Evolutionary conservation across 2,888 invertebrate species (phyloP).

Genomic region (Falcaria lacertinaria): DNA sequence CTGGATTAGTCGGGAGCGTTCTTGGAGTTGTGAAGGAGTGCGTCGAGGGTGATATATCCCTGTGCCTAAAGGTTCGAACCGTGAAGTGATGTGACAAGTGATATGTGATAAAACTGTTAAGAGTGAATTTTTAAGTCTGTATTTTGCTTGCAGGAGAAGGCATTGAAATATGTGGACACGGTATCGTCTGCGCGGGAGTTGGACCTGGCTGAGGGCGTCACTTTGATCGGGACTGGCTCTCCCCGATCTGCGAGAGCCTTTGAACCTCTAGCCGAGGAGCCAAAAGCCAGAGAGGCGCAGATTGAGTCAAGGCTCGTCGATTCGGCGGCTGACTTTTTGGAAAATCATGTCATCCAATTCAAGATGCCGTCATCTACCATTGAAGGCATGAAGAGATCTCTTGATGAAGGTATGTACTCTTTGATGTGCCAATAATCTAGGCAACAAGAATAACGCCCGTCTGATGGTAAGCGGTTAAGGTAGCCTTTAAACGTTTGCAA

Average conservation of each 20-base stretch:
- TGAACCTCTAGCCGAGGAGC: conserved; percentile 85
- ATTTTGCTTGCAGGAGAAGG: conserved; percentile 83
- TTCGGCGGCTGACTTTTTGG: conserved; percentile 86
- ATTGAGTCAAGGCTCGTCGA: conserved; percentile 88
- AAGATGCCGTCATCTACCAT: conserved; percentile 86
- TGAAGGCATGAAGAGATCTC: conserved; percentile 87
- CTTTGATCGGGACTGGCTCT: conserved; percentile 67
- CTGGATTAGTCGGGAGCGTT: conserved; percentile 64
- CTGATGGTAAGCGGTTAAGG: not conserved
- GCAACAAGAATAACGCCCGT: conserved; percentile 4
- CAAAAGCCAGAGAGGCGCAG: conserved; percentile 85
- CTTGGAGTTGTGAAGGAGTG: conserved; percentile 85
- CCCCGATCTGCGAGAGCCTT: conserved; percentile 81
- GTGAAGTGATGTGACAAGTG: conserved; percentile 34
- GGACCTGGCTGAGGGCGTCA: conserved; percentile 80
- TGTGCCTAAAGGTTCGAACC: conserved; percentile 84
- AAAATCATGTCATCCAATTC: conserved; percentile 90
- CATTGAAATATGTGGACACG: conserved; percentile 84
- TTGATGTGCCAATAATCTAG: no score
- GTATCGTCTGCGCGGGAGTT: conserved; percentile 78
- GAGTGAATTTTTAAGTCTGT: conserved; percentile 25
- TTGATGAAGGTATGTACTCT: conserved; percentile 91
- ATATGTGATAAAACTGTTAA: conserved; percentile 5
- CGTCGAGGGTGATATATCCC: conserved; percentile 82
- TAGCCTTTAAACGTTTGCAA: conserved; percentile 5